Evolutionary conservation across 2,113 vertebrate genomes (phyloP).

Genomic region (Hyla sarda): DNA sequence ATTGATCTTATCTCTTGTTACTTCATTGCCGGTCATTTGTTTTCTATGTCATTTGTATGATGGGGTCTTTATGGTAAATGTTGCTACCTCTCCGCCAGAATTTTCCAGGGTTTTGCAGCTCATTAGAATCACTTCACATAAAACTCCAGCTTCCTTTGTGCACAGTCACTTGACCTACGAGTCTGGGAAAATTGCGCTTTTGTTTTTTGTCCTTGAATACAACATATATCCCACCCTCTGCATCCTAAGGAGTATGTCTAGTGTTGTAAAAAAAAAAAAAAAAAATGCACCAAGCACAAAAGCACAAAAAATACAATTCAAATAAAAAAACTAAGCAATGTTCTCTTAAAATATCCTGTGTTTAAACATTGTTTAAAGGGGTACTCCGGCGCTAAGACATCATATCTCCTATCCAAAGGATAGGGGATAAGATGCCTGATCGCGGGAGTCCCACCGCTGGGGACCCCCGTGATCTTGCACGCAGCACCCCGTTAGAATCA

Average conservation of each 20-base stretch:
- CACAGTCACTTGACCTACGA: neutral
- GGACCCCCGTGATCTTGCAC: no score
- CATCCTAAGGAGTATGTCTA: no score
- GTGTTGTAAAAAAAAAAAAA: no score
- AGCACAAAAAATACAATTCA: neutral
- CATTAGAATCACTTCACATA: conserved; percentile 75
- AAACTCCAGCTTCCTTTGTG: conserved; percentile 59
- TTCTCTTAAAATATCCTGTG: neutral
- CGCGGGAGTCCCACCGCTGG: no score
- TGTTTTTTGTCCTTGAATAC: neutral
- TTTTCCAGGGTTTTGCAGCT: conserved; percentile 66
- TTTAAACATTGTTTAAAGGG: no score
- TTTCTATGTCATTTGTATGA: conserved; percentile 75
- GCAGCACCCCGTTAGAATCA: no score
- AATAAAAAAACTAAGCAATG: neutral
- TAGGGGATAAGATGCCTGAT: no score
- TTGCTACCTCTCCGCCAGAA: conserved; percentile 68
- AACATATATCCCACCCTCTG: neutral
- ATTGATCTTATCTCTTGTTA: conserved; percentile 69
- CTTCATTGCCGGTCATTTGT: conserved; percentile 74
- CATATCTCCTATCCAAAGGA: no score
- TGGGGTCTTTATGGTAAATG: conserved; percentile 71
- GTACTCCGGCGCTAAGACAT: no score
- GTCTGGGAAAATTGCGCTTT: conserved; percentile 12
- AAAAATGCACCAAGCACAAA: no score